Evolutionary conservation across 2,113 vertebrate genomes (phyloP), one percentile per base, ranked within the genome.

Genomic region (Gallinago media): DNA sequence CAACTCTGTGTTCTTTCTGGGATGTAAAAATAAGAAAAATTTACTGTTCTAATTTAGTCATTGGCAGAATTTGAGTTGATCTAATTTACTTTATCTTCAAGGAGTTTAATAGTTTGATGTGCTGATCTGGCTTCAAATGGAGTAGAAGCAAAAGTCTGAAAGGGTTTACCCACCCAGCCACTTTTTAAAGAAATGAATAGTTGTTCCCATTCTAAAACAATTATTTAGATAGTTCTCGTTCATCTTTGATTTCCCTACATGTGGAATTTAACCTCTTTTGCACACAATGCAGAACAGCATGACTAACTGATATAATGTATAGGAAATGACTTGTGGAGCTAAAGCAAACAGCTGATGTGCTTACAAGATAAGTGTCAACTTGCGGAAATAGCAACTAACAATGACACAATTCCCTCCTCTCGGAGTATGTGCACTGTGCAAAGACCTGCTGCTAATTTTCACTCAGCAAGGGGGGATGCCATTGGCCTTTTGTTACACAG

Each of bases 381-480:
- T 92, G 87, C 65, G 81, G 95, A 96, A 96, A 96, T 36, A 88
- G 92, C 91, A 91, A 86, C 90, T 96, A 96, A 96, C 82, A 88
- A 93, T 93, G 92, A 94, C 68, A 93, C 79, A 90, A 86, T 92
- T 55, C 91, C 71, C 92, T 89, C 88, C 92, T 95, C 89, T 65
- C 85, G 3, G 66, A 93, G 79, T 44, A 89, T 79, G 72, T 92
- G 71, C 91, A 63, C 89, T 55, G 83, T 75, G 81, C 82, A 93
- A 88, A 93, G 95, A 94, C 62, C 89, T 93, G 97, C 82, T 96
- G 88, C 96, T 97, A 91, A 96, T 97, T 97, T 97, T 73, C 93
- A 86, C 92, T 52, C 94, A 96, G 93, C 87, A 75, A 96, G 86
- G 94, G 79, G 92, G 94, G 86, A 97, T 87, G 80, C 93, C 78